phyloP scores from a whole-genome alignment of 1,140 invertebrate species.

The Pseudoatta argentina region DNA sequence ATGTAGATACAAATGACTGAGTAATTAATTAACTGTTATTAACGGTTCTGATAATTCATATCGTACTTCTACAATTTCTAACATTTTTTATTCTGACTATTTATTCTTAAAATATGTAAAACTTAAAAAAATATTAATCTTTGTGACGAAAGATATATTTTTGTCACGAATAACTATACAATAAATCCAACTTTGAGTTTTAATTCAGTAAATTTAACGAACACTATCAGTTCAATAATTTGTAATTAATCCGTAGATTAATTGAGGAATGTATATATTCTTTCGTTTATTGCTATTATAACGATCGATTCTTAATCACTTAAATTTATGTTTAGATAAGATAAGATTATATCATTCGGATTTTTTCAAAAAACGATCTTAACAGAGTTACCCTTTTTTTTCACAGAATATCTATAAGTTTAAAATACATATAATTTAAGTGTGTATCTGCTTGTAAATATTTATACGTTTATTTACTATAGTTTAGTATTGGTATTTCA shows the following conservation, averaged over 20 bases:
- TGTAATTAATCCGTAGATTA: background rate
- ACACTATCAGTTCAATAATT: background rate
- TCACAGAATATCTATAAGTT: background rate
- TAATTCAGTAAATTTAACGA: background rate
- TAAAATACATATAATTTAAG: conserved; percentile 28
- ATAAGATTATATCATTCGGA: conserved; percentile 3
- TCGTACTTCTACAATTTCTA: background rate
- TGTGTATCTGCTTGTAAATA: background rate
- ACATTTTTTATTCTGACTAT: background rate
- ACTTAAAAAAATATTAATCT: background rate
- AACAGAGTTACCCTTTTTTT: background rate
- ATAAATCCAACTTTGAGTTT: background rate
- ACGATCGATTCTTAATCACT: background rate
- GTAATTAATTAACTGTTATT: background rate
- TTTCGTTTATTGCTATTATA: background rate
- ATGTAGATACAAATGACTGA: background rate
- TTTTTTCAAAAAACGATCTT: background rate
- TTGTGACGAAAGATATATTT: background rate
- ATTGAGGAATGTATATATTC: background rate
- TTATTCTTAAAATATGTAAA: background rate
- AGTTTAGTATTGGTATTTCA: background rate
- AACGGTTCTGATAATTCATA: background rate
- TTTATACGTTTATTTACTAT: background rate
- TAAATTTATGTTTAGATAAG: conserved; percentile 29
- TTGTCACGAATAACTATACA: background rate